These are phyloP conservation scores for Napeogenes sylphis DNA, from an alignment of 2,888 invertebrate species.

Conservation along the genomic window DNA sequence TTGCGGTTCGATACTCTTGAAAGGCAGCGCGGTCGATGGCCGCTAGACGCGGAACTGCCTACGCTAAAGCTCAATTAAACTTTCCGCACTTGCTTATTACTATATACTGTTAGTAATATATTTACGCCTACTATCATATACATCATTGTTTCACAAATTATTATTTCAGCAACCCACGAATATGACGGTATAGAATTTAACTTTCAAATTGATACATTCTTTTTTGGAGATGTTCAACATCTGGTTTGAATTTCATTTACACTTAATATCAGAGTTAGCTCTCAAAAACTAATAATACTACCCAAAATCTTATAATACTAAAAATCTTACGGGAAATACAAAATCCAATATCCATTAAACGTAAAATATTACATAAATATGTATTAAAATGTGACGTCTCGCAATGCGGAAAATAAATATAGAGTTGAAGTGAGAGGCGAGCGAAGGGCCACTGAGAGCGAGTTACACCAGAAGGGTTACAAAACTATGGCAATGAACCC, in stretches of 20 bases:
- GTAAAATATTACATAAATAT: background rate
- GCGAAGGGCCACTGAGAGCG: constrained; percentile 65
- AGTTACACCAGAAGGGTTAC: constrained; percentile 79
- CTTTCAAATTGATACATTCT: background rate
- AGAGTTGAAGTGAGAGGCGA: constrained; percentile 70
- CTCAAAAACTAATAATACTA: no score
- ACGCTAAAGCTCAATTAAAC: constrained; percentile 71
- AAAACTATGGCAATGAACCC: constrained; percentile 79
- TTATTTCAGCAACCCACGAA: background rate
- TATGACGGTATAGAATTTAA: background rate
- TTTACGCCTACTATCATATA: constrained; percentile 6
- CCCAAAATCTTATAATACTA: no score
- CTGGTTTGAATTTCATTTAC: no score
- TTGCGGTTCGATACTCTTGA: constrained; percentile 55
- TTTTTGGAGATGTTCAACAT: no score
- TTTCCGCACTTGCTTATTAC: constrained; percentile 56
- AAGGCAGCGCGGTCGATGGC: constrained; percentile 69
- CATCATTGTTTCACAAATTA: background rate
- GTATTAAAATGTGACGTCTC: background rate
- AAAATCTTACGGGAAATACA: no score
- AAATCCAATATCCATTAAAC: no score
- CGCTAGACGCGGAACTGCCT: constrained; percentile 75
- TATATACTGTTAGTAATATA: constrained; percentile 16
- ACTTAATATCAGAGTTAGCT: no score
- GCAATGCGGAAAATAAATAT: constrained; percentile 43